Percentiles rank a stretch among this genome's conserved stretches.
Evolutionary conservation across 2,113 vertebrate genomes (phyloP).

Genomic region (Oncorhynchus tshawytscha): DNA sequence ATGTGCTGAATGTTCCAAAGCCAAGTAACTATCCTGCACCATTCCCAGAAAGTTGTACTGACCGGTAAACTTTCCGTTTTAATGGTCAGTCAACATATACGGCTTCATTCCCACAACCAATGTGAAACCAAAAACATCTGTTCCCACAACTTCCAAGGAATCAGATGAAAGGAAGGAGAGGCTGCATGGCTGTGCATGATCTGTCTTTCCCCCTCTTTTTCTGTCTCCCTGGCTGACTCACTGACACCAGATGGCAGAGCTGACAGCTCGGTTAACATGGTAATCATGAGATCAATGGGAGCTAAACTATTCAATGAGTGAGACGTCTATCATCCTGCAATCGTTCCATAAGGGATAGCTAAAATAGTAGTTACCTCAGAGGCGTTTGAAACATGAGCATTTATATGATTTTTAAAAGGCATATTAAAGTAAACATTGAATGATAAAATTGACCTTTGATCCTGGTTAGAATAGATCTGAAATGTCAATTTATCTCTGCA

Average conservation of each 20-base stretch:
- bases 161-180: conserved; percentile 15
- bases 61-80: too few species aligned
- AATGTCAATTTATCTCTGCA: too few species aligned
- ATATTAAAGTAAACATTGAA: too few species aligned
- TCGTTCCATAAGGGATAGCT: conserved; percentile 18
- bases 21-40: too few species aligned
- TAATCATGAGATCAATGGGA: conserved; percentile 63
- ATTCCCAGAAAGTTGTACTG: neutral
- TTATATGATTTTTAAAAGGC: neutral
- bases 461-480: too few species aligned
- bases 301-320: conserved; percentile 51
- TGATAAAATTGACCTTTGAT: too few species aligned
- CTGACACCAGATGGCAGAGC: conserved; percentile 48
- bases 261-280: conserved; percentile 59
- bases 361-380: too few species aligned
- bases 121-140: neutral
- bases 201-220: conserved; percentile 43
- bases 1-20: too few species aligned
- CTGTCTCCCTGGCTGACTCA: conserved; percentile 29
- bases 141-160: too few species aligned
- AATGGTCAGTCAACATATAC: too few species aligned
- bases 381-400: neutral
- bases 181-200: conserved; percentile 35
- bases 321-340: conserved; percentile 39
- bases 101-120: too few species aligned